Evolutionary conservation across 2,888 invertebrate genomes (phyloP).

Genomic region (Ceratothoa steindachneri): DNA sequence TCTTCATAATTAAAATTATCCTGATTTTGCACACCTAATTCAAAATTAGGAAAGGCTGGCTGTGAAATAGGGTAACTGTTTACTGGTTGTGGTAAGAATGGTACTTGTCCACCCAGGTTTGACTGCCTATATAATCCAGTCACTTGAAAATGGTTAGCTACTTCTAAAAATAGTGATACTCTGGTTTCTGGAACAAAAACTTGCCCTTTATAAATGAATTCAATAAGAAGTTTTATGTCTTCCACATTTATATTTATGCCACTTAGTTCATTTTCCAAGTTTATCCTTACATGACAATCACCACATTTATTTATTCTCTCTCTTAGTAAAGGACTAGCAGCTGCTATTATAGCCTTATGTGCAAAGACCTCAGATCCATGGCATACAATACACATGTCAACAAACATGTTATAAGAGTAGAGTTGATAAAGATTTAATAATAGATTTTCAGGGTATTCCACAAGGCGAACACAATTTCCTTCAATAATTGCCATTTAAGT

Average conservation of each 20-base stretch:
- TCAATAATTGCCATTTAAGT: constrained; percentile 7
- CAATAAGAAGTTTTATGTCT: background rate
- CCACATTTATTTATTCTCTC: constrained; percentile 2
- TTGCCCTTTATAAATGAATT: constrained; percentile 4
- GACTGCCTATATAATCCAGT: constrained; percentile 1
- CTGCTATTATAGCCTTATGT: background rate
- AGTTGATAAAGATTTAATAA: background rate
- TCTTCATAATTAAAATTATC: constrained; percentile 5
- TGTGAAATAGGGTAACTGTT: background rate
- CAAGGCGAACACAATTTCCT: background rate
- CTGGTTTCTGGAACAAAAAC: background rate
- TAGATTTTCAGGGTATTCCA: background rate
- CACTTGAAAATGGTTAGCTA: constrained; percentile 1
- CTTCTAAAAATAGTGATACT: background rate
- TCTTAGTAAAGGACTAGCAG: background rate
- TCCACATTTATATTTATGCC: background rate
- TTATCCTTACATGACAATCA: background rate
- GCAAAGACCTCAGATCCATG: constrained; percentile 3
- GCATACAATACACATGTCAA: constrained; percentile 1
- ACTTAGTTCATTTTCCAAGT: background rate
- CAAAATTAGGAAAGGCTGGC: background rate
- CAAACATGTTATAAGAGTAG: background rate
- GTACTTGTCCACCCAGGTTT: background rate
- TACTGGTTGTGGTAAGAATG: background rate
- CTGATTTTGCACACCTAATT: background rate